A percentile compares a stretch with the other conserved stretches of the same genome.
Evolutionary conservation across 1,140 invertebrate genomes (phyloP).

Genomic region (Drosophila sucinea): DNA sequence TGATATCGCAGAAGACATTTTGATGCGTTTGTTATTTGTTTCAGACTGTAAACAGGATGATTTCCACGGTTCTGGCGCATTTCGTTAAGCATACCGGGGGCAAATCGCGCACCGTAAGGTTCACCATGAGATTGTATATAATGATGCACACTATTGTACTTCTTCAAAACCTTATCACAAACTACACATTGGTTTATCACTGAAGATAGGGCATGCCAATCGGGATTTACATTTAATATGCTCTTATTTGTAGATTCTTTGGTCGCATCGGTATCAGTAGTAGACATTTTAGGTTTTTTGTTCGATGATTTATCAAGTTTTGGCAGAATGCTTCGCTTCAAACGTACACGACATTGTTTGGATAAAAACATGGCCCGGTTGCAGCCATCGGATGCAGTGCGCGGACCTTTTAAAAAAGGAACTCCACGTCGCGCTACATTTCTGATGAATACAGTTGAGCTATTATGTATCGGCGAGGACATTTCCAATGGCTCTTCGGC

Average conservation of each 20-base stretch:
- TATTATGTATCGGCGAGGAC: neutral
- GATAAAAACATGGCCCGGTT: slow-evolving; percentile 8
- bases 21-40: neutral
- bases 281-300: neutral
- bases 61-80: slow-evolving; percentile 34
- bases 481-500: too few relatives aligned
- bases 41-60: slow-evolving; percentile 24
- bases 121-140: slow-evolving; percentile 86
- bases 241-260: neutral
- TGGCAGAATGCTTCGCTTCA: neutral
- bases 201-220: slow-evolving; percentile 46
- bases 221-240: slow-evolving; percentile 30
- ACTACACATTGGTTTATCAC: slow-evolving; percentile 79
- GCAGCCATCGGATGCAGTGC: neutral
- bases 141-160: slow-evolving; percentile 83
- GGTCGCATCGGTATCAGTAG: neutral
- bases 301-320: neutral
- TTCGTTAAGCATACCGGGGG: slow-evolving; percentile 53
- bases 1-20: neutral
- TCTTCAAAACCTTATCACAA: slow-evolving; percentile 78
- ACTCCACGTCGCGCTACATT: slow-evolving; percentile 60
- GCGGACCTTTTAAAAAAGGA: neutral
- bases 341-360: neutral
- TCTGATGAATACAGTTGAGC: slow-evolving; percentile 17
- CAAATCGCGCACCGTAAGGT: slow-evolving; percentile 84